phyloP scores from a whole-genome alignment of 2,888 invertebrate genomes.

The Dromius quadrimaculatus region DNA sequence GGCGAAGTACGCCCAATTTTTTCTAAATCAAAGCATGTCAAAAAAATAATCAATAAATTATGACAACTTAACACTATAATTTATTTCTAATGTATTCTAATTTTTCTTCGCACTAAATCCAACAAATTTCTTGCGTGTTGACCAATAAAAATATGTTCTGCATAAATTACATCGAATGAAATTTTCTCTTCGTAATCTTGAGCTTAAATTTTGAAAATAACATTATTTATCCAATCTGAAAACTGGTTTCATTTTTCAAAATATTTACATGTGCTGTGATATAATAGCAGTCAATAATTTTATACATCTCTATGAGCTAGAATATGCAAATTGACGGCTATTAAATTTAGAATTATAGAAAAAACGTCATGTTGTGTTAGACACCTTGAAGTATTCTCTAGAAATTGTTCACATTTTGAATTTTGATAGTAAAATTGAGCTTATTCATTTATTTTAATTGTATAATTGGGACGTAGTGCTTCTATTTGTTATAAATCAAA shows the following conservation, averaged over 20 bases:
- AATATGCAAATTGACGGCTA: constrained; percentile 19
- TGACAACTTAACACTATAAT: too few relatives aligned
- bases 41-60: too few relatives aligned
- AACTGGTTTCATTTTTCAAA: constrained; percentile 38
- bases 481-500: constrained; percentile 10
- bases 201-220: constrained; percentile 31
- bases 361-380: too few relatives aligned
- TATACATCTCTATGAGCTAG: constrained; percentile 17
- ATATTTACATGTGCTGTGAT: constrained; percentile 21
- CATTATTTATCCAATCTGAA: constrained; percentile 15
- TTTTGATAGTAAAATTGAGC: too few relatives aligned
- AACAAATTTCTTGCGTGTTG: constrained; percentile 6
- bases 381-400: too few relatives aligned
- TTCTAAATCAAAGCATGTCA: too few relatives aligned
- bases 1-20: too few relatives aligned
- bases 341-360: constrained; percentile 25
- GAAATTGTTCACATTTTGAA: too few relatives aligned
- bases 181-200: background rate
- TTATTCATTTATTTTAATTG: too few relatives aligned
- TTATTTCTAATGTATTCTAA: background rate
- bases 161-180: constrained; percentile 12
- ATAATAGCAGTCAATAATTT: constrained; percentile 23
- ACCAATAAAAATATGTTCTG: constrained; percentile 9
- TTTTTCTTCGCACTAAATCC: background rate
- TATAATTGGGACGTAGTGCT: too few relatives aligned